Conservation (phyloP, 2,113 vertebrate species). For the Oenanthe oenanthe region DNA sequence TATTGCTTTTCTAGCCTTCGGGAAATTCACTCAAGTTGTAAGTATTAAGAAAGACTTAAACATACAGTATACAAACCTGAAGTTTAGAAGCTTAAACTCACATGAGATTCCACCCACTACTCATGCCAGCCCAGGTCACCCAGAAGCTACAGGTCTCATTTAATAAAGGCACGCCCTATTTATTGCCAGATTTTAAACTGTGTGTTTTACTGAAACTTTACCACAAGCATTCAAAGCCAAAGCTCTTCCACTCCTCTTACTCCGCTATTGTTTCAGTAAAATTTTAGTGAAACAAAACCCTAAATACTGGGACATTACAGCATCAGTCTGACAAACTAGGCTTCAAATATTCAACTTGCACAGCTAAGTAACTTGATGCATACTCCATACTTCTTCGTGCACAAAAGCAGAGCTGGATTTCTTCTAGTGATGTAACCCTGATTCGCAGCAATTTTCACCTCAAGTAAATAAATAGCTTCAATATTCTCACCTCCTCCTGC, state of each 20-base stretch:
- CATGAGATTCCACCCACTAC: not conserved
- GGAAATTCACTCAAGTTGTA: not conserved
- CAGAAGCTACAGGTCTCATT: not conserved
- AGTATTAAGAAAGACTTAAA: not conserved
- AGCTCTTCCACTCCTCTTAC: not conserved
- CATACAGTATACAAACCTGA: not conserved
- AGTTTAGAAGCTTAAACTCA: not conserved
- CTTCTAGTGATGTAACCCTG: not conserved
- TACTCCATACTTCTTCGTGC: not conserved
- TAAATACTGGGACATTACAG: not conserved
- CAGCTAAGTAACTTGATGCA: fast-evolving
- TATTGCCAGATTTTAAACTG: not conserved
- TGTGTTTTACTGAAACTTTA: not conserved
- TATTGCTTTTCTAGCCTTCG: not conserved
- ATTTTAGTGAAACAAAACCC: not conserved
- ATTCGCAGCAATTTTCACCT: not conserved
- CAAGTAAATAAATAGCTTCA: not conserved
- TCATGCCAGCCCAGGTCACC: not conserved
- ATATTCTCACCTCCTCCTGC: not conserved
- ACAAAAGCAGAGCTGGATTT: not conserved
- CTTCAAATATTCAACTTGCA: not conserved
- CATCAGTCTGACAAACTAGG: not conserved
- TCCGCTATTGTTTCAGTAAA: not conserved
- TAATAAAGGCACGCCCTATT: not conserved
- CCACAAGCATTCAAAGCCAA: not conserved